These are phyloP conservation scores for Meiosimyza platycephala DNA, from an alignment of 2,888 invertebrate genomes.

Conservation along the genomic window DNA sequence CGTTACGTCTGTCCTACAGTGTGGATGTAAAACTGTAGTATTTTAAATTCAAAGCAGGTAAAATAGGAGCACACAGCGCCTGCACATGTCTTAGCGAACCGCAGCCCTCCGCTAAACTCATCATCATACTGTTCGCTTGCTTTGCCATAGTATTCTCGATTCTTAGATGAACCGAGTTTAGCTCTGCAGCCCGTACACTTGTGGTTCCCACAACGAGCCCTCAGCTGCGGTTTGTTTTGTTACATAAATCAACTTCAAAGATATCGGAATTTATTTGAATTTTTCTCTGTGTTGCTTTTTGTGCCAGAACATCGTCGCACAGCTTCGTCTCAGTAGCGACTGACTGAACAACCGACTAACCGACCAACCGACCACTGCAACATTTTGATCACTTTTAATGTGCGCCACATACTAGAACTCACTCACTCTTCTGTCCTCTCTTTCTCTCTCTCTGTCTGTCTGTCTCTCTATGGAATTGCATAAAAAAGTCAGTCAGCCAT, in stretches of 20 bases:
- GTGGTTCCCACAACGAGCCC: conserved; percentile 25
- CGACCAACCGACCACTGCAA: conserved; percentile 3
- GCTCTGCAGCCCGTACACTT: conserved; percentile 9
- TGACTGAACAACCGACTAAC: too few species aligned
- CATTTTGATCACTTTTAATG: conserved; percentile 34
- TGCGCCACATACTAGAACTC: conserved; percentile 12
- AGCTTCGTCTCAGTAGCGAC: too few species aligned
- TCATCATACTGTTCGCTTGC: neutral
- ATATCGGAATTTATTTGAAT: conserved; percentile 34
- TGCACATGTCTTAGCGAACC: conserved; percentile 4
- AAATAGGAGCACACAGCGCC: conserved; percentile 14
- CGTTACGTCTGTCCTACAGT: neutral
- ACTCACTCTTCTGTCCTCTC: neutral
- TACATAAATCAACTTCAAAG: conserved; percentile 36
- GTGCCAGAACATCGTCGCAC: too few species aligned
- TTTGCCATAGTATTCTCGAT: conserved; percentile 1
- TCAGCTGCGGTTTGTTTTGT: conserved; percentile 32
- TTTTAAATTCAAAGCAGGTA: conserved; percentile 31
- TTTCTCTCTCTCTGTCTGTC: neutral
- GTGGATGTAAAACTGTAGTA: conserved; percentile 7
- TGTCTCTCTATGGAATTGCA: neutral
- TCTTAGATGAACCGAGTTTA: neutral
- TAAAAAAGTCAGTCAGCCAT: too few species aligned
- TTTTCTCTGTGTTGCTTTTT: neutral
- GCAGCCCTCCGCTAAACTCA: conserved; percentile 2